A percentile compares a stretch with the other conserved stretches of the same genome.
Evolutionary conservation across 2,797 vertebrate genomes (phyloP).

Genomic region (Coendou prehensilis): DNA sequence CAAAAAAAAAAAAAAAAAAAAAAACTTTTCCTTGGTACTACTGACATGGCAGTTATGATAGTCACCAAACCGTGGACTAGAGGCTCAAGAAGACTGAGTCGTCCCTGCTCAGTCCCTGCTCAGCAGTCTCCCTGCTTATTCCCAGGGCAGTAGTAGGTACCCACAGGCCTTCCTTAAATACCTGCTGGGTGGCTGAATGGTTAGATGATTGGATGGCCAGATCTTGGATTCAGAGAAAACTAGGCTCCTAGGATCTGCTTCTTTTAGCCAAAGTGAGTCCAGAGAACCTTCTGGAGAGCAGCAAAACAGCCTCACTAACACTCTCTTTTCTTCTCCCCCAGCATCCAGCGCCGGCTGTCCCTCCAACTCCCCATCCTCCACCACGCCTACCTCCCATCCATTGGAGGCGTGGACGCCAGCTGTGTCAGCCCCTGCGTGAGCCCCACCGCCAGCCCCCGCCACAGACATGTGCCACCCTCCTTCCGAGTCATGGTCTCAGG

Average conservation of each 20-base stretch:
- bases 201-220: background rate
- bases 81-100: background rate
- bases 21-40: background rate
- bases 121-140: background rate
- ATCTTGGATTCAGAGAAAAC: constrained; percentile 22
- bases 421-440: constrained; percentile 97
- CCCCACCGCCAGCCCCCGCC: constrained; percentile 97
- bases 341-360: constrained; percentile 99
- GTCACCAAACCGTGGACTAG: no score
- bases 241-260: background rate
- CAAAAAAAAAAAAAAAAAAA: background rate
- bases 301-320: constrained; percentile 31
- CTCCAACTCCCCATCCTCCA: constrained; percentile 99
- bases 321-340: constrained; percentile 82
- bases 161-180: background rate
- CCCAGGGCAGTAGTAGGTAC: background rate
- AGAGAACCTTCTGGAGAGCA: background rate
- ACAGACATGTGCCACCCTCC: constrained; percentile 99
- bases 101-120: background rate
- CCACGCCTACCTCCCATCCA: constrained; percentile 99
- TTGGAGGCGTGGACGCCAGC: constrained; percentile 99
- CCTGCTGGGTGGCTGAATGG: background rate
- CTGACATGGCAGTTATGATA: background rate
- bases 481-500: constrained; percentile 99
- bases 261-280: background rate